These are phyloP conservation scores for Thymelicus sylvestris DNA, from an alignment of 2,888 invertebrate genomes.

Conservation along the genomic window DNA sequence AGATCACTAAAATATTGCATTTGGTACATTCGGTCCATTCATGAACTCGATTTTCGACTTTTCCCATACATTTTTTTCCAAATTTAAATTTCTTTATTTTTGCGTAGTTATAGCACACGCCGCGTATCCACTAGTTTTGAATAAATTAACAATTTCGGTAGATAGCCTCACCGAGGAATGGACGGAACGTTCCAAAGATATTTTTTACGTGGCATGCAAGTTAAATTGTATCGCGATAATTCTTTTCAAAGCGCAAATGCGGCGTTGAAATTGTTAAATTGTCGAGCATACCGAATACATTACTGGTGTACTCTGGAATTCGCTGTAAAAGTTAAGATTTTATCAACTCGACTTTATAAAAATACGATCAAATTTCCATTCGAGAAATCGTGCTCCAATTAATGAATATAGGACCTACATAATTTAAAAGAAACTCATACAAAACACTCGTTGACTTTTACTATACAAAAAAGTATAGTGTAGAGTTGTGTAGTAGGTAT, in stretches of 20 bases:
- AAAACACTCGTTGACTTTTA: no score
- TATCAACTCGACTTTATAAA: conserved; percentile 12
- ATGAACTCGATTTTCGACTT: no score
- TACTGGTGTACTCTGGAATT: conserved; percentile 22
- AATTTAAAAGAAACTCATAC: not conserved
- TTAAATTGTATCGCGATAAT: conserved; percentile 3
- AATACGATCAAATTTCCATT: conserved; percentile 10
- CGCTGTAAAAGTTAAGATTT: conserved; percentile 3
- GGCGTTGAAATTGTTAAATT: conserved; percentile 24
- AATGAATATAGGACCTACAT: not conserved
- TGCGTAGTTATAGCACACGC: no score
- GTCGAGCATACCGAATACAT: conserved; percentile 7
- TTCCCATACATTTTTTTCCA: no score
- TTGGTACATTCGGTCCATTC: no score
- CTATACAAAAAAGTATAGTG: no score
- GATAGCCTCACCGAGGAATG: conserved; percentile 45
- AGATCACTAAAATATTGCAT: no score
- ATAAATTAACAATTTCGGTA: conserved; percentile 10
- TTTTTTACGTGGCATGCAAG: conserved; percentile 12
- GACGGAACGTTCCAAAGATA: conserved; percentile 14
- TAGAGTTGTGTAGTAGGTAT: no score
- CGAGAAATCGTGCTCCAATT: not conserved
- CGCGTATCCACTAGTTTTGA: no score
- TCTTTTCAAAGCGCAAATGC: not conserved
- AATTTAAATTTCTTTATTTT: no score